Evolutionary conservation across 2,888 invertebrate species (phyloP).

Genomic region (Apodemia zela): DNA sequence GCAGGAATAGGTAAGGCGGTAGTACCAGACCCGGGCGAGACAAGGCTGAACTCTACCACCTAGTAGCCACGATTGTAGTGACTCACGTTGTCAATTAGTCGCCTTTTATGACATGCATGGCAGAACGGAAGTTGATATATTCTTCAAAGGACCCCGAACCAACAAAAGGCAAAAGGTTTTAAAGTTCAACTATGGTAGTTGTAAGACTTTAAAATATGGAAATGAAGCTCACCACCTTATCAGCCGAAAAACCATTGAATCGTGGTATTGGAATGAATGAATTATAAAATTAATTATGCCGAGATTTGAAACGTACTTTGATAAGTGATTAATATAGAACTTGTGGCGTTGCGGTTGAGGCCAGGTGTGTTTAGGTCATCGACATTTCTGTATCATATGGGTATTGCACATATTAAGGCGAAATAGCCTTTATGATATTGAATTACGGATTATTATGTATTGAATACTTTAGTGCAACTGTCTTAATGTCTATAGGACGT

Average conservation of each 20-base stretch:
- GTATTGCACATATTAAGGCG: slow-evolving; percentile 18
- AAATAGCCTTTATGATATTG: slow-evolving; percentile 20
- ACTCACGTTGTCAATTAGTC: too few relatives aligned
- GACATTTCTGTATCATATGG: slow-evolving; percentile 40
- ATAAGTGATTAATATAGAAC: slow-evolving; percentile 29
- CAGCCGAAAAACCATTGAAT: background rate
- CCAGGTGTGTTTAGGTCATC: slow-evolving; percentile 43
- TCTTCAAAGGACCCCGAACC: too few relatives aligned
- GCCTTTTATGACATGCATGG: too few relatives aligned
- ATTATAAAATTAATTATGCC: background rate
- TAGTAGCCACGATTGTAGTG: too few relatives aligned
- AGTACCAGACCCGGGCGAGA: too few relatives aligned
- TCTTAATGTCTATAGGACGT: background rate
- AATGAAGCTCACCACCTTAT: background rate
- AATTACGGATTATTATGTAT: background rate
- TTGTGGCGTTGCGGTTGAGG: slow-evolving; percentile 41
- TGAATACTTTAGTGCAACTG: background rate
- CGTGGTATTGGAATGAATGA: background rate
- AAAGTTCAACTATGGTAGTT: too few relatives aligned
- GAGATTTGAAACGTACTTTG: slow-evolving; percentile 6
- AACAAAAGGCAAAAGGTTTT: too few relatives aligned
- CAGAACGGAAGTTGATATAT: too few relatives aligned
- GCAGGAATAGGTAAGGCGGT: too few relatives aligned
- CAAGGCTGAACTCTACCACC: too few relatives aligned
- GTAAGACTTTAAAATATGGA: background rate